Base-by-base conservation (phyloP, 2,113 vertebrate species). In the Riparia riparia region DNA sequence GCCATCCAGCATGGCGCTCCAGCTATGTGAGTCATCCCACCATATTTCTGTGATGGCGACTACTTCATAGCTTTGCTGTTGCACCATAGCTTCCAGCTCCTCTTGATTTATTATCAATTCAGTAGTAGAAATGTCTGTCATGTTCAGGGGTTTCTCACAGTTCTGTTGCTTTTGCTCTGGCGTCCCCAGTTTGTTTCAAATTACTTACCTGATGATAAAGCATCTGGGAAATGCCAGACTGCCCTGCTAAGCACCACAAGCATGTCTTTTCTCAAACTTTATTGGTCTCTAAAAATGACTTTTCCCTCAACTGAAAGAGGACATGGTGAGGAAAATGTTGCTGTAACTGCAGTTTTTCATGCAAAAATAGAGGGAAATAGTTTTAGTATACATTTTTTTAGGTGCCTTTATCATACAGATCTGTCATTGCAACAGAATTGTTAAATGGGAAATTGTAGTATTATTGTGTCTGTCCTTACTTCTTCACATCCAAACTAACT, bases 351-450 rank as follows among this genome's bases (percentile, higher is more conserved):
- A 39, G 6, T 32, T 87, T 86, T 71, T 82, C 5, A 16, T 54
- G n/a, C 7, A 19, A 13, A 29, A 5, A 8, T 28, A 44, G 26
- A 41, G 16, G 37, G 78, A 77, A 73, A 50, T 58, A 1, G 2
- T 9, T 74, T 78, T 58, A 68, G 9, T 42, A 6, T 29, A 16
- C 2, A 0, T 58, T 66, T 90, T 79, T 22, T 60, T 70, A 42
- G 32, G 9, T 2, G 2, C 8, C 34, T 12, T 54, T 0, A 0
- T 78, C 73, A 19, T 16, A 32, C 25, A 45, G 9, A 11, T 73
- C 10, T 56, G 5, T 17, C 7, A 9, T 61, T 61, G 17, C 42
- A 54, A 14, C 17, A 13, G 25, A 69, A 17, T 58, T 50, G 21
- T 73, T 93, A 47, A 26, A 7, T 39, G 12, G 13, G 25, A 66